phyloP scores from a whole-genome alignment of 2,113 vertebrate species.

The Rhinolophus sinicus region DNA sequence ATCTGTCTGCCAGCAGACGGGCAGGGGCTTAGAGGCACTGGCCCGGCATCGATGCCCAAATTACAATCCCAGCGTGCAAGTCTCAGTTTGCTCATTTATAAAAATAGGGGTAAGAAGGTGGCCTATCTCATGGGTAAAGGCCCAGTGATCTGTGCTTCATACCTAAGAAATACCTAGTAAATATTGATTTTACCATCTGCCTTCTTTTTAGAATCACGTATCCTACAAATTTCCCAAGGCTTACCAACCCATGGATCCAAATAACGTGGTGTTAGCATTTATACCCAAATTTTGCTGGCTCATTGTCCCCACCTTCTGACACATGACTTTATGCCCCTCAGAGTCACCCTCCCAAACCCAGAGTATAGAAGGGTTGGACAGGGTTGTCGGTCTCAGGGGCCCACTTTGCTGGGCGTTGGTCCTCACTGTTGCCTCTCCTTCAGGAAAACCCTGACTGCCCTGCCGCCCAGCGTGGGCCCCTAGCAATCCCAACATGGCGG shows the following conservation, averaged over 20 bases:
- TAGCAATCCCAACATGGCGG: background rate
- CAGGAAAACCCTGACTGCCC: background rate
- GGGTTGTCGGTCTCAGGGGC: background rate
- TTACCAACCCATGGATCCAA: background rate
- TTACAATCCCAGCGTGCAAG: background rate
- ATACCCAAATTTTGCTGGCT: background rate
- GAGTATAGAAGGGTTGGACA: background rate
- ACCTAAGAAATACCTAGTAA: background rate
- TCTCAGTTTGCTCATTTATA: background rate
- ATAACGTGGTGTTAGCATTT: background rate
- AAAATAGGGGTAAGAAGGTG: background rate
- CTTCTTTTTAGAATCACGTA: background rate
- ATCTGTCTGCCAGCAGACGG: background rate
- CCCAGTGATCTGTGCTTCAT: background rate
- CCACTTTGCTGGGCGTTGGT: background rate
- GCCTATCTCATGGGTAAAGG: background rate
- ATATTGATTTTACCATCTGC: background rate
- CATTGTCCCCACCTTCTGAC: background rate
- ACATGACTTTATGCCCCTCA: background rate
- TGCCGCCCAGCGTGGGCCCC: background rate
- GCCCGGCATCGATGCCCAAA: background rate
- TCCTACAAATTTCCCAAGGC: slow-evolving; percentile 6
- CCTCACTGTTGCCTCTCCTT: background rate
- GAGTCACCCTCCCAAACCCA: background rate
- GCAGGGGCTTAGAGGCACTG: background rate